Conservation (phyloP, 2,113 vertebrate species). For the Mus spicilegus region DNA sequence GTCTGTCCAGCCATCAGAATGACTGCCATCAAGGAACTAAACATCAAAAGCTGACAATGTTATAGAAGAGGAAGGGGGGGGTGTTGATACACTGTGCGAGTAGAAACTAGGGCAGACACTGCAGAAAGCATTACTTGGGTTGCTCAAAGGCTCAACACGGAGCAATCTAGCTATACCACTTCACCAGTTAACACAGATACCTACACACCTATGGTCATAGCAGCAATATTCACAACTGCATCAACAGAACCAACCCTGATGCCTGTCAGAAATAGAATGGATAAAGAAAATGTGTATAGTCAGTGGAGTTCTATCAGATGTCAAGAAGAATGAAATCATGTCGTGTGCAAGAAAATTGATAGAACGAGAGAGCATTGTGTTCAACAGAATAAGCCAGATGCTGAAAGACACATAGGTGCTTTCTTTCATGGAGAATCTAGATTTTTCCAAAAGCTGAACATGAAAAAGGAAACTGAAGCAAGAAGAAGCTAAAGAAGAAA, state of each 20-base stretch:
- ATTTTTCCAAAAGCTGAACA: neutral
- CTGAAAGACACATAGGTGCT: neutral
- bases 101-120: neutral
- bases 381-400: neutral
- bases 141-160: neutral
- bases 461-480: neutral
- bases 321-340: neutral
- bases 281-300: neutral
- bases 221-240: neutral
- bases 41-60: neutral
- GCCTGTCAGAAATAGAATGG: neutral
- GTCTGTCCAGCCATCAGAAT: neutral
- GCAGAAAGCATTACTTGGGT: neutral
- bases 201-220: neutral
- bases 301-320: neutral
- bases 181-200: neutral
- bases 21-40: neutral
- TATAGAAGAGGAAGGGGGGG: neutral
- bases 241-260: neutral
- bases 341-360: neutral
- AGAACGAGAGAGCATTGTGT: neutral
- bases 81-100: neutral
- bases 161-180: neutral
- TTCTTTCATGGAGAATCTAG: neutral
- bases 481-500: neutral